A percentile compares a stretch with the other conserved stretches of the same genome.
These are phyloP conservation scores for Nycticryphes semicollaris DNA, from an alignment of 2,113 vertebrate genomes.

Conservation along the genomic window DNA sequence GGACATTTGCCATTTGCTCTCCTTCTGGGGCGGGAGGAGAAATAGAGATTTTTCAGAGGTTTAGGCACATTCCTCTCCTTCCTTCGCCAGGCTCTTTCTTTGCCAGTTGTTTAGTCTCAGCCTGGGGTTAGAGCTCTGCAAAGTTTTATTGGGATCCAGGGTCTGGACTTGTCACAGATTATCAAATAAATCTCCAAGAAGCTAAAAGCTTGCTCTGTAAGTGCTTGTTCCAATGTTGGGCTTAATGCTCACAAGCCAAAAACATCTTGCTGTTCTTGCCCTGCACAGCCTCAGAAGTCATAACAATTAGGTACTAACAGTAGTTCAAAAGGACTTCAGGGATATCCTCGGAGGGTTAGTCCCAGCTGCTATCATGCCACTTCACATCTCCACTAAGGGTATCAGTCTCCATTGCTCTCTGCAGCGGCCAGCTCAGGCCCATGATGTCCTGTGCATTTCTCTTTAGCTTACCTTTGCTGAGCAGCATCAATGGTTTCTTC, in stretches of 20 bases:
- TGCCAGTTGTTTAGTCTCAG: constrained; percentile 56
- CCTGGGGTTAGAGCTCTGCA: constrained; percentile 6
- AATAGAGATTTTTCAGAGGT: constrained; percentile 61
- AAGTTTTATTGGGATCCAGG: constrained; percentile 33
- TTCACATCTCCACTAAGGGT: background rate
- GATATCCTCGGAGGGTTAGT: background rate
- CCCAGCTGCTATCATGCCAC: background rate
- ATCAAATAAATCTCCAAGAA: constrained; percentile 49
- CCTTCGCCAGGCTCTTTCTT: constrained; percentile 18
- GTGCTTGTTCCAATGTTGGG: background rate
- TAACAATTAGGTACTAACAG: background rate
- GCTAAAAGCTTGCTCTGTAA: constrained; percentile 23
- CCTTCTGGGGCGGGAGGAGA: constrained; percentile 29
- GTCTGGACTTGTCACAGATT: constrained; percentile 35
- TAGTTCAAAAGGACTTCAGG: background rate
- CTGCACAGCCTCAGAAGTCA: background rate
- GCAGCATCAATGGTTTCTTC: background rate
- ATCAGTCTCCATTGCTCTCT: background rate
- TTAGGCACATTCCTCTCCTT: constrained; percentile 60
- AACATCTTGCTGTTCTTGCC: background rate
- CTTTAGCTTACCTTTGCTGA: background rate
- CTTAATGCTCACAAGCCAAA: background rate
- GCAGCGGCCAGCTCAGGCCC: background rate
- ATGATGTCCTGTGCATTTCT: background rate
- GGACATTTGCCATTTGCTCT: constrained; percentile 56